phyloP scores from a whole-genome alignment of 1,140 invertebrate species.

The Euglossa dilemma region DNA sequence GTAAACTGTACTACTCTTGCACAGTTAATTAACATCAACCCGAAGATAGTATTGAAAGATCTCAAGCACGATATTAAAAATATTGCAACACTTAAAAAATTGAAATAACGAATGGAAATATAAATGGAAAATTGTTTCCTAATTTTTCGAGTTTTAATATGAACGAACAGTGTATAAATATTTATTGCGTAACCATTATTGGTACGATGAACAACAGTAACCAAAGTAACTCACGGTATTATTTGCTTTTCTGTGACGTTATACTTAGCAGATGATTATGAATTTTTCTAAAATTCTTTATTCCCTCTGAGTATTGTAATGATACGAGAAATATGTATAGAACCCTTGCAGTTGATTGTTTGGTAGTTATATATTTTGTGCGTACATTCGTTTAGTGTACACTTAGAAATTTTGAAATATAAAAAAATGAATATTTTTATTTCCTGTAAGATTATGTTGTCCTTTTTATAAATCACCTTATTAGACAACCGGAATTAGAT shows the following conservation, averaged over 20 bases:
- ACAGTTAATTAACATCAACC: constrained; percentile 75
- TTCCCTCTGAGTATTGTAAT: background rate
- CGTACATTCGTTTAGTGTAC: constrained; percentile 4
- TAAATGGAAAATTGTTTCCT: background rate
- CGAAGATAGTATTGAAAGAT: constrained; percentile 67
- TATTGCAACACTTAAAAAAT: background rate
- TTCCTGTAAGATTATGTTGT: background rate
- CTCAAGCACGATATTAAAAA: constrained; percentile 46
- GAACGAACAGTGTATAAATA: background rate
- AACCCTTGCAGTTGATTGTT: background rate
- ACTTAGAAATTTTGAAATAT: background rate
- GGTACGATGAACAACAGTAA: background rate
- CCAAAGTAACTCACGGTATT: constrained; percentile 29
- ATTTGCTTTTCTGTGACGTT: constrained; percentile 2
- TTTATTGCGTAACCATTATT: background rate
- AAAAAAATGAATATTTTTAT: background rate
- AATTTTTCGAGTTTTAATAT: background rate
- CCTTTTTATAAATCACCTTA: background rate
- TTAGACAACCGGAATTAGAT: background rate
- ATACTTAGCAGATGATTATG: background rate
- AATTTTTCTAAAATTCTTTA: constrained; percentile 41
- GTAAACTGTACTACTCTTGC: constrained; percentile 75
- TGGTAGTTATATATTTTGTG: background rate
- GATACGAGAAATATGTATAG: background rate
- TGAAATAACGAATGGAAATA: constrained; percentile 31